phyloP scores from a whole-genome alignment of 2,797 vertebrate species.

The Sebastolobus altivelis region DNA sequence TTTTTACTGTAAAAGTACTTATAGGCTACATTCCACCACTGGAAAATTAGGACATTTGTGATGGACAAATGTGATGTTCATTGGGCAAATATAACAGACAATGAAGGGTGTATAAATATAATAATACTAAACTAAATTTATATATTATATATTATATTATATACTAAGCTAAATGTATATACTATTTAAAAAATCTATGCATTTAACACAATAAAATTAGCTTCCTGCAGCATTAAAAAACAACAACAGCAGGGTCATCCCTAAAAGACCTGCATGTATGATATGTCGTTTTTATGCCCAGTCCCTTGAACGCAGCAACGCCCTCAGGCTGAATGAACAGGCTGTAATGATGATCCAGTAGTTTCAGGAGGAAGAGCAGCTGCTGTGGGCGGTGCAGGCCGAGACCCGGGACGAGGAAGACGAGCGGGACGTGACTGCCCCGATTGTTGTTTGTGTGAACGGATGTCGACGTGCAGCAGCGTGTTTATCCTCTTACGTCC shows the following conservation, averaged over 20 bases:
- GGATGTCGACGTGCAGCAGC: conserved; percentile 14
- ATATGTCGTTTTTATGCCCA: no score
- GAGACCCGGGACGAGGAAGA: conserved; percentile 57
- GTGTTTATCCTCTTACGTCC: conserved; percentile 40
- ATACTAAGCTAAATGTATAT: no score
- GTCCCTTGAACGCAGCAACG: conserved; percentile 27
- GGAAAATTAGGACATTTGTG: background rate
- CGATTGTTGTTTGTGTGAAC: conserved; percentile 28
- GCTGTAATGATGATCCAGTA: background rate
- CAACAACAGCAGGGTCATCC: no score
- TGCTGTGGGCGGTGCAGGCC: conserved; percentile 30
- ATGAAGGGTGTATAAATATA: background rate
- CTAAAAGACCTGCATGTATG: background rate
- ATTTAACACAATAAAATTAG: background rate
- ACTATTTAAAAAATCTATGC: no score
- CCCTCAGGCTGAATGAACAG: background rate
- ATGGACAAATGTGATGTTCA: background rate
- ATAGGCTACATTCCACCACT: background rate
- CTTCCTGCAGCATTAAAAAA: background rate
- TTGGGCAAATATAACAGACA: background rate
- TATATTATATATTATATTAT: no score
- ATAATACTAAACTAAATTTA: background rate
- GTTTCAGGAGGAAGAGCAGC: conserved; percentile 2
- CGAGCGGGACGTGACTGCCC: conserved; percentile 76
- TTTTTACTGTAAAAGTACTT: background rate